Evolutionary conservation across 1,140 invertebrate genomes (phyloP).

Genomic region (Portunus trituberculatus): DNA sequence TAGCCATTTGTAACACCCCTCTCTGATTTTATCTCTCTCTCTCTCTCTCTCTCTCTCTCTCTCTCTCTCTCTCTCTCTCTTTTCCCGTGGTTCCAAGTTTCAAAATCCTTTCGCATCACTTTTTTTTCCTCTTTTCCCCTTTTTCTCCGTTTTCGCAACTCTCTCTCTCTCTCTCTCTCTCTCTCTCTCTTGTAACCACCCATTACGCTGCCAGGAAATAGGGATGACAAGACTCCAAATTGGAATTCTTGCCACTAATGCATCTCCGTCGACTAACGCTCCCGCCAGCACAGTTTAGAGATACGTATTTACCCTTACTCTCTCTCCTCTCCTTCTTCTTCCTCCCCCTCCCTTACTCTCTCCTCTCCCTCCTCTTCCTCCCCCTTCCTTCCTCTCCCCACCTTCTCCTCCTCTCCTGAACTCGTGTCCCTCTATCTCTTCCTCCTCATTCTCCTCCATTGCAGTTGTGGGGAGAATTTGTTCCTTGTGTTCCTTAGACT

Average conservation of each 20-base stretch:
- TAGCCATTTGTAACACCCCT: neutral
- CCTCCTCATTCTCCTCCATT: neutral
- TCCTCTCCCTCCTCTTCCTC: neutral
- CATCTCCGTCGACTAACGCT: neutral
- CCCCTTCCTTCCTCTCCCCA: neutral
- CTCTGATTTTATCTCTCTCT: slow-evolving; percentile 14
- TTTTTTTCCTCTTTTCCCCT: neutral
- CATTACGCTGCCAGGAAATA: neutral
- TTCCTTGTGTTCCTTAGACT: neutral
- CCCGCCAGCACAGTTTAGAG: neutral
- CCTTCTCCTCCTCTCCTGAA: neutral
- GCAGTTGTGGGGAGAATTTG: neutral
- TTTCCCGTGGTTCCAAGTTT: neutral
- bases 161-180: slow-evolving; percentile 15
- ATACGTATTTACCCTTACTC: neutral
- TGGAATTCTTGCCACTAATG: slow-evolving; percentile 4
- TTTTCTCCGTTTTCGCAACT: neutral
- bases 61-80: slow-evolving; percentile 48
- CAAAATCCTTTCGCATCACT: neutral
- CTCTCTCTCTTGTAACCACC: neutral
- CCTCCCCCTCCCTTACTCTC: neutral
- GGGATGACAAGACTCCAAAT: neutral
- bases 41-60: neutral
- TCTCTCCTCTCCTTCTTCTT: neutral
- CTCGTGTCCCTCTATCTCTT: neutral